Base-by-base conservation (phyloP, 92 coral and sea anemone genomes). In the Actinostola sp. region DNA sequence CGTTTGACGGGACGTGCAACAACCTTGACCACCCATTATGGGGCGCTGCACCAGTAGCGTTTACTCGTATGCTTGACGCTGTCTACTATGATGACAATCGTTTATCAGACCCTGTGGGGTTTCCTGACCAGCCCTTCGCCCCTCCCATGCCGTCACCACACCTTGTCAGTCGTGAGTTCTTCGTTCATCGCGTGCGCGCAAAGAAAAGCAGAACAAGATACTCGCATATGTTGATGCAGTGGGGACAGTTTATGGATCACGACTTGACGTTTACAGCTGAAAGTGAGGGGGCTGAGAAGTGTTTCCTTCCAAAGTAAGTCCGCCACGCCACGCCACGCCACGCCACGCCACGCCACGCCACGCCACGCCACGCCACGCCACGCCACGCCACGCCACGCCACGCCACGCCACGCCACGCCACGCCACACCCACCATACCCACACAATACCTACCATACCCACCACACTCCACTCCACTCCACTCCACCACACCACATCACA, bases 201-300 rank as follows among this genome's bases (percentile, higher is more conserved):
- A 63, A 58, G 8, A 45, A 63, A 16, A 82, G 62, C 39, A 58
- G 69, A 13, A 57, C 77, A 23, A 59, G 31, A 8, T 89, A 79
- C 63, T 85, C 98, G 0, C 98, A 94, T 69, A 94, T 94, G 98
- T 55, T 94, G 68, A 94, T 94, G 98, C 98, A 94, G 63, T 94
- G 98, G 98, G 98, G 98, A 1, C 98, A 94, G 79, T 94, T 94
- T 71, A 51, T 94, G 24, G 98, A 94, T 38, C 98, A 94, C 34
- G 98, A 94, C 42, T 42, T 94, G 41, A 87, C 98, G 16, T 94
- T 94, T 34, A 91, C 98, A 39, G 98, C 97, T 53, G 98, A 94
- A 68, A 94, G 97, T 48, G 98, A 94, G 66, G 98, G 97, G 0
- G 92, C 95, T 0, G 86, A 91, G 45, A 76, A 58, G 32, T 94